Base-by-base conservation (phyloP, 2,113 vertebrate genomes). In the Brachyhypopomus gauderio region DNA sequence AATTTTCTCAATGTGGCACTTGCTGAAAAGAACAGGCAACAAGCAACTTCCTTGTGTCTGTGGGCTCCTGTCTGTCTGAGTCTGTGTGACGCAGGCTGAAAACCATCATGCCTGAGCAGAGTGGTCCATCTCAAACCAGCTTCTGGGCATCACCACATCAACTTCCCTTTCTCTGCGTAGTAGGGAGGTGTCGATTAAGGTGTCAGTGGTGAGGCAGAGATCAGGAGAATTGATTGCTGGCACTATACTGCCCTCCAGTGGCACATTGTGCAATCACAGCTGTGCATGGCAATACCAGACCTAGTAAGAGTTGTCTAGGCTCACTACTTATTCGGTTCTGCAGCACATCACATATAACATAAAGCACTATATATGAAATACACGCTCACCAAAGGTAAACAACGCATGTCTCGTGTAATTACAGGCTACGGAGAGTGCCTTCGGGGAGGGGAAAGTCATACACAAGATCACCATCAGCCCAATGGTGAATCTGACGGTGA, bases 391-490 rank as follows among this genome's bases (percentile, higher is more conserved):
- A 60, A 0, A n/a, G 25, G 22, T 70, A 20, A 36, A n/a, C 48
- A 36, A 30, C 75, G 56, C 38, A 55, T 72, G 14, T 60, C 38
- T n/a, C 41, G 38, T 25, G 38, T 58, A 20, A 60, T 80, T 81
- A 38, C 91, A 97, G 96, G 90, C 91, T 19, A n/a, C 74, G 78
- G 97, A 98, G 87, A 94, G 92, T 84, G 87, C 91, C 62, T 96
- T 94, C 27, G 22, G 89, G 89, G 90, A 95, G 78, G 96, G 96
- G 76, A 96, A 75, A 87, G 93, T 97, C 89, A 94, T 91, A 79
- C 95, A 97, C 89, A 96, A 89, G 93, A 94, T 98, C 89, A 86
- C 91, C 79, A 94, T 99, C 78, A 90, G 93, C 88, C 96, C 97
- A 1, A 93, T 93, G 78, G 94, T 93, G 71, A 98, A 99, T 85